Conservation (phyloP, 2,797 vertebrate genomes). For the Sebastes hubbsi region DNA sequence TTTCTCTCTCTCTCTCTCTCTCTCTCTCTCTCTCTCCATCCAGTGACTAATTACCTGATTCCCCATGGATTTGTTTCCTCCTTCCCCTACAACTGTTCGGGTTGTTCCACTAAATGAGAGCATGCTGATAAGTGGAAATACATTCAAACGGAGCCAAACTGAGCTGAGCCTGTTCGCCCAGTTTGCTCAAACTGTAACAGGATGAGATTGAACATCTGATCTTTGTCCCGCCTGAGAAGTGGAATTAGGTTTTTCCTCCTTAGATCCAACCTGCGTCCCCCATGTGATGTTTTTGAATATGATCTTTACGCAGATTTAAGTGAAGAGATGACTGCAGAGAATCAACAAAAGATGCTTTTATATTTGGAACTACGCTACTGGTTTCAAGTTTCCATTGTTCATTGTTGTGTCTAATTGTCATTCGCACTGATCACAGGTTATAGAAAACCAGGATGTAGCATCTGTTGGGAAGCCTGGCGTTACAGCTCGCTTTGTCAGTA, state of each 20-base stretch:
- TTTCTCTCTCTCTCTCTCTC: conserved; percentile 11
- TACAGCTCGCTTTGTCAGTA: background rate
- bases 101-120: conserved; percentile 74
- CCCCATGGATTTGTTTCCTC: conserved; percentile 73
- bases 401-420: background rate
- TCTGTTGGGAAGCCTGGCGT: background rate
- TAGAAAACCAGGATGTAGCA: background rate
- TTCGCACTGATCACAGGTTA: background rate
- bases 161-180: conserved; percentile 13
- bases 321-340: background rate
- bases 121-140: conserved; percentile 60
- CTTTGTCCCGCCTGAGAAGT: background rate
- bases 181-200: background rate
- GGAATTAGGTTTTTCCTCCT: background rate
- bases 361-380: background rate
- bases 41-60: conserved; percentile 77
- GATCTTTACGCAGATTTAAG: background rate
- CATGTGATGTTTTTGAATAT: background rate
- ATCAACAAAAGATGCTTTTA: background rate
- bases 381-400: background rate
- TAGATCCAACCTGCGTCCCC: background rate
- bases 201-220: background rate
- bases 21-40: conserved; percentile 30
- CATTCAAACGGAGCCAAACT: conserved; percentile 54
- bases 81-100: conserved; percentile 68